phyloP scores from a whole-genome alignment of 1,140 invertebrate genomes.

The Penaeus indicus region DNA sequence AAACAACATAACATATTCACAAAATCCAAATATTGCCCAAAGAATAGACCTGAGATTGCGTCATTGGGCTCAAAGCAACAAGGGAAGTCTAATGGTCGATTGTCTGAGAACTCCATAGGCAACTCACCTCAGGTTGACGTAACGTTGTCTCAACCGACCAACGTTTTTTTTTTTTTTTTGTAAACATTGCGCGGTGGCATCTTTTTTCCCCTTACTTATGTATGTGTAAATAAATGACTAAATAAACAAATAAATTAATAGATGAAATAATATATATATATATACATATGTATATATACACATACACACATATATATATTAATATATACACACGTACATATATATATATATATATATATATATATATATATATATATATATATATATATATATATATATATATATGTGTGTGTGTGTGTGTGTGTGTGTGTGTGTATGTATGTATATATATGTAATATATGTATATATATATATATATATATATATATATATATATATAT shows the following conservation, averaged over 20 bases:
- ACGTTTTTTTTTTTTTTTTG: too few relatives aligned
- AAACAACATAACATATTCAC: too few relatives aligned
- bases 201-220: background rate
- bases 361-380: conserved; percentile 2
- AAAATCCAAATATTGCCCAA: too few relatives aligned
- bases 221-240: background rate
- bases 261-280: background rate
- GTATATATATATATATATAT: background rate
- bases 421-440: background rate
- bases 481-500: conserved; percentile 3
- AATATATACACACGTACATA: background rate
- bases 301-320: background rate
- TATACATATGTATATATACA: background rate
- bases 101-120: too few relatives aligned
- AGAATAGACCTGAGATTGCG: too few relatives aligned
- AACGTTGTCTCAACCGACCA: too few relatives aligned
- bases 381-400: background rate
- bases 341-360: background rate
- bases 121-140: too few relatives aligned
- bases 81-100: too few relatives aligned
- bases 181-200: background rate
- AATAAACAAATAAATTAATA: background rate
- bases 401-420: too few relatives aligned
- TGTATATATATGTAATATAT: background rate
- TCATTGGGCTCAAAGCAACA: too few relatives aligned